A percentile compares a stretch with the other conserved stretches of the same genome.
Evolutionary conservation across 2,797 vertebrate species (phyloP).

Genomic region (Tolypeutes matacus): DNA sequence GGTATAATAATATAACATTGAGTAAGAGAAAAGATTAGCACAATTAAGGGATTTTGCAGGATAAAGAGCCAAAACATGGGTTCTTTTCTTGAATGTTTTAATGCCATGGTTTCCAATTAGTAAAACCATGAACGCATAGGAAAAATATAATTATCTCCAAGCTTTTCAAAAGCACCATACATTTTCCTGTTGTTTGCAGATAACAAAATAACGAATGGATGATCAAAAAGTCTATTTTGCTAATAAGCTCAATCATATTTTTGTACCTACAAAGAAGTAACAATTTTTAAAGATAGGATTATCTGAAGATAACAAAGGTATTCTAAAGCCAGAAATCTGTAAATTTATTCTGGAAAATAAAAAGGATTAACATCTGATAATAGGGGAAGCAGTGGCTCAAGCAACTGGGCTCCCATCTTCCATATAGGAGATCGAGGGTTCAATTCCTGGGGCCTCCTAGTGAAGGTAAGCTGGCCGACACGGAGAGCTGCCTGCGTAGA

Average conservation of each 20-base stretch:
- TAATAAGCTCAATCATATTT: slow-evolving; percentile 53
- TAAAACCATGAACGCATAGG: slow-evolving; percentile 67
- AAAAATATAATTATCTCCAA: slow-evolving; percentile 53
- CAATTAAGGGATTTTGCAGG: slow-evolving; percentile 47
- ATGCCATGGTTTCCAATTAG: slow-evolving; percentile 41
- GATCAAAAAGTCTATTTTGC: slow-evolving; percentile 63
- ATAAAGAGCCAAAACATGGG: not conserved
- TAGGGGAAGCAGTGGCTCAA: not conserved
- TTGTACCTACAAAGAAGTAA: slow-evolving; percentile 62
- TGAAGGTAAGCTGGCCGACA: too few relatives aligned
- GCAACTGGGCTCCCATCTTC: too few relatives aligned
- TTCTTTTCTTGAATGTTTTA: slow-evolving; percentile 47
- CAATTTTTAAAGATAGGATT: slow-evolving; percentile 37
- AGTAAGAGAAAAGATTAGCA: slow-evolving; percentile 37
- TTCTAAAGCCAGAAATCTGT: slow-evolving; percentile 56
- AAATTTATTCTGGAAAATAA: slow-evolving; percentile 54
- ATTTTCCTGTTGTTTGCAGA: slow-evolving; percentile 53
- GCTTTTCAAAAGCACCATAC: slow-evolving; percentile 63
- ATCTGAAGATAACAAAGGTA: slow-evolving; percentile 61
- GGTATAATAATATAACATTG: slow-evolving; percentile 54
- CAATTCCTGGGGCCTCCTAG: too few relatives aligned
- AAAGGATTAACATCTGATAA: slow-evolving; percentile 58
- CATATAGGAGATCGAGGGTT: too few relatives aligned
- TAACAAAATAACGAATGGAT: slow-evolving; percentile 34
- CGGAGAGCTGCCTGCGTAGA: too few relatives aligned